Base-by-base conservation (phyloP, 2,113 vertebrate genomes). In the Gasterosteus nipponicus region DNA sequence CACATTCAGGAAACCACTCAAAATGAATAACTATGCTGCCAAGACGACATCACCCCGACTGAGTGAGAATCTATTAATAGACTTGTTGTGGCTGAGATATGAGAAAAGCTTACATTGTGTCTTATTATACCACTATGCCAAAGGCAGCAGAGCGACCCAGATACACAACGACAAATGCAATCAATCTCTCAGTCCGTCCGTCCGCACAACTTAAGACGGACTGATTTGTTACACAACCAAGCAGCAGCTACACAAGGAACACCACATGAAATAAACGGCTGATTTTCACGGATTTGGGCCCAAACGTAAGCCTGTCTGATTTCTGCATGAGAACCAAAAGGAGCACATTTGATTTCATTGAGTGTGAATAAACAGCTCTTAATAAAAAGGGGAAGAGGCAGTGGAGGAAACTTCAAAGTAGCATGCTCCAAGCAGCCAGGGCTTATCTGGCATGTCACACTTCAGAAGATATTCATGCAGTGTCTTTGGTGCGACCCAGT, bases 381-480 rank as follows among this genome's bases (percentile, higher is more conserved):
- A 87, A 83, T 88, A 82, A 89, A 54, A 82, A 87, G 49, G 77
- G 79, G 58, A 73, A 82, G 79, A 15, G 26, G 70, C 41, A 26
- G 39, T 79, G 64, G 31, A 71, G 70, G 18, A 80, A 75, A 87
- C 81, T 87, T 94, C 85, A 91, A 90, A 92, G 87, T 75, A 44
- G n/a, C 44, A 59, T 47, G 71, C 86, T 89, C 86, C 81, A 69
- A 89, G 88, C 73, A 56, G 77, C 81, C 56, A 5, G 7, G 53
- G 70, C 87, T 91, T 85, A 88, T 90, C 88, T 75, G 70, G 63
- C 60, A 59, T 81, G 74, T 86, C 80, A 84, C 60, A 81, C 74
- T 88, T 90, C 87, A 90, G 90, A 58, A 91, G 72, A 88, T 83
- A 91, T 92, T 63, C 51, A 92, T 90, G 80, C 69, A 54, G 67